phyloP scores from a whole-genome alignment of 2,888 invertebrate species.

The Drosophila anceps region DNA sequence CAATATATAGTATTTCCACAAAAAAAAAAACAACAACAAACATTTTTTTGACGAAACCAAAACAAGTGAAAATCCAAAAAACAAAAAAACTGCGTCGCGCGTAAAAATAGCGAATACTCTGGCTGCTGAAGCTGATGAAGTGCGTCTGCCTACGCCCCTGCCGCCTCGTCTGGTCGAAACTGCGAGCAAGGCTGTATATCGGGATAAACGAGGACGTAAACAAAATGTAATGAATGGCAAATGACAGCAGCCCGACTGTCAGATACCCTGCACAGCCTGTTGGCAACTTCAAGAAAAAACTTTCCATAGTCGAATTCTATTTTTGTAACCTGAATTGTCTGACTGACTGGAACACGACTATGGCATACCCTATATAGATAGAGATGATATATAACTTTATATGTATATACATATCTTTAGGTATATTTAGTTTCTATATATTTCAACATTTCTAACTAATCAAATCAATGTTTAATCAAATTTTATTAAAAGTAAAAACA shows the following conservation, averaged over 20 bases:
- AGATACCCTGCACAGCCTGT: slow-evolving; percentile 26
- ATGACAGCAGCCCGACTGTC: neutral
- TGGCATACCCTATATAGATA: neutral
- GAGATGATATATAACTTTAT: neutral
- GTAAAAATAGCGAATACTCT: slow-evolving; percentile 53
- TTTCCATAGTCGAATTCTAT: neutral
- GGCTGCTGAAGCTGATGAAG: slow-evolving; percentile 42
- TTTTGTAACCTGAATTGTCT: neutral
- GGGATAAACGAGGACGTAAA: slow-evolving; percentile 43
- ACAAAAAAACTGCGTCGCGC: slow-evolving; percentile 29
- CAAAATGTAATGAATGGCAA: slow-evolving; percentile 23
- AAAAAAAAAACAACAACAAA: slow-evolving; percentile 10
- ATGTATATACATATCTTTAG: neutral
- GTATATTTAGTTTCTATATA: neutral
- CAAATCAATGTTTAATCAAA: neutral
- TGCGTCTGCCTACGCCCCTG: slow-evolving; percentile 29
- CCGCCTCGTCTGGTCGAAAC: neutral
- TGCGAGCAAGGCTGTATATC: slow-evolving; percentile 14
- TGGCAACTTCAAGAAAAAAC: neutral
- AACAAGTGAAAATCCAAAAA: slow-evolving; percentile 43
- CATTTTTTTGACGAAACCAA: slow-evolving; percentile 26
- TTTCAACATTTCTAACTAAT: neutral
- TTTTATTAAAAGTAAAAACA: neutral
- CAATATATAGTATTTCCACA: slow-evolving; percentile 34
- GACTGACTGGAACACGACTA: neutral